Evolutionary conservation across 2,113 vertebrate species (phyloP).

Genomic region (Xyrauchen texanus): DNA sequence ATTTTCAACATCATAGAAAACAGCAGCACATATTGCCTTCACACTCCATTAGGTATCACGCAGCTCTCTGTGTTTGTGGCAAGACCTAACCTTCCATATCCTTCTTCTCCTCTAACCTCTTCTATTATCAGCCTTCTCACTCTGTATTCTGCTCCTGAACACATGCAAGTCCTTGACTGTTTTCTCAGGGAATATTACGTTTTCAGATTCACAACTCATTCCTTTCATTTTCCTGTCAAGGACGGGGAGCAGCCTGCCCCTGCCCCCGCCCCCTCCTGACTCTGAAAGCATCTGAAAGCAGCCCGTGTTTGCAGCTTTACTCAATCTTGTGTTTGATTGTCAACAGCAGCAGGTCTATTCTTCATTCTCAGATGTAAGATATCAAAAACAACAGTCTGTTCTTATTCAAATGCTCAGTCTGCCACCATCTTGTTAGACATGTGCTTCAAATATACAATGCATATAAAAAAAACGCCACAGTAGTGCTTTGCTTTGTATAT

Average conservation of each 20-base stretch:
- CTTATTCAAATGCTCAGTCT: neutral
- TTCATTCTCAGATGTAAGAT: slow-evolving; percentile 22
- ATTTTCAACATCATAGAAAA: neutral
- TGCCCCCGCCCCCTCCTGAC: neutral
- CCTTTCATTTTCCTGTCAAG: slow-evolving; percentile 47
- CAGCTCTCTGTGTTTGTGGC: neutral
- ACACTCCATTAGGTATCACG: neutral
- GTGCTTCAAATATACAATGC: neutral
- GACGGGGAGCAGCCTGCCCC: slow-evolving; percentile 40
- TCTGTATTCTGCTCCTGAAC: slow-evolving; percentile 40
- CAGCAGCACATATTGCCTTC: neutral
- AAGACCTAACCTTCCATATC: neutral
- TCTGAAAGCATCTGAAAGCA: neutral
- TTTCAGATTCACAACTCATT: slow-evolving; percentile 45
- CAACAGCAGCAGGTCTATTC: slow-evolving; percentile 47
- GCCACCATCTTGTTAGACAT: slow-evolving; percentile 16
- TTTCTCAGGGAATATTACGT: slow-evolving; percentile 49
- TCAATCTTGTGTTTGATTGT: slow-evolving; percentile 53
- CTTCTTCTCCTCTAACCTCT: neutral
- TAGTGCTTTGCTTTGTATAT: neutral
- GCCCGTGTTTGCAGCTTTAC: slow-evolving; percentile 35
- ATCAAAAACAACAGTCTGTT: slow-evolving; percentile 33
- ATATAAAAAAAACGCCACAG: neutral
- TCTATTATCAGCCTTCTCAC: neutral
- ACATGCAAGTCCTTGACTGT: slow-evolving; percentile 44